Evolutionary conservation across 92 coral and sea anemone genomes (phyloP).

Genomic region (Siderastrea radians): DNA sequence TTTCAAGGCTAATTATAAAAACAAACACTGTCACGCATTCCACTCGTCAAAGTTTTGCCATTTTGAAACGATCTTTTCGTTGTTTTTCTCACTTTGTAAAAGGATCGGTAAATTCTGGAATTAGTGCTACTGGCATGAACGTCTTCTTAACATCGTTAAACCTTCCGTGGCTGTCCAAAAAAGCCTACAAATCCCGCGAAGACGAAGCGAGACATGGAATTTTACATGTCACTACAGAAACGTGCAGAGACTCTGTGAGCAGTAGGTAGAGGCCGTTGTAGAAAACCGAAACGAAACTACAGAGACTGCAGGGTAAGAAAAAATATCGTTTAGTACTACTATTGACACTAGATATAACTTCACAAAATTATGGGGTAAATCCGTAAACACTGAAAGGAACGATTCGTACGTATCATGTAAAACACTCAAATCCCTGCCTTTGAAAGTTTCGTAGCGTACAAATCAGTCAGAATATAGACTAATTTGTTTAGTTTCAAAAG

Average conservation of each 20-base stretch:
- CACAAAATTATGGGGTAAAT: not conserved
- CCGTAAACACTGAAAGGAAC: not conserved
- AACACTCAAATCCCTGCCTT: slow-evolving; percentile 4
- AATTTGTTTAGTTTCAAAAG: not conserved
- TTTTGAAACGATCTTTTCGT: not conserved
- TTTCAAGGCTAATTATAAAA: not conserved
- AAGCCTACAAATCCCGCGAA: slow-evolving; percentile 53
- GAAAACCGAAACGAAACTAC: not conserved
- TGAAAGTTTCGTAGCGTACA: not conserved
- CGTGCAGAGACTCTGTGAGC: slow-evolving; percentile 33
- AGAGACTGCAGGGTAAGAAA: slow-evolving; percentile 21
- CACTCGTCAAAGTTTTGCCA: not conserved
- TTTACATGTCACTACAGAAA: slow-evolving; percentile 7
- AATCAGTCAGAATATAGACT: not conserved
- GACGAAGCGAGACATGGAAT: slow-evolving; percentile 55
- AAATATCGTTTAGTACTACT: not conserved
- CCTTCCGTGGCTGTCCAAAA: slow-evolving; percentile 58
- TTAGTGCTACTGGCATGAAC: slow-evolving; percentile 57
- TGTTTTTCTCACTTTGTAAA: slow-evolving; percentile 3
- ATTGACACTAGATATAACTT: not conserved
- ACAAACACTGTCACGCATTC: not conserved
- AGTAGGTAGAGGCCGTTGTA: slow-evolving; percentile 28
- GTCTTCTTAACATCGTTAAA: slow-evolving; percentile 34
- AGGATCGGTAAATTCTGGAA: slow-evolving; percentile 48
- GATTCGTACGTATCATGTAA: not conserved